Base-by-base conservation (phyloP, 2,888 invertebrate genomes). In the Ctenicera cuprea region DNA sequence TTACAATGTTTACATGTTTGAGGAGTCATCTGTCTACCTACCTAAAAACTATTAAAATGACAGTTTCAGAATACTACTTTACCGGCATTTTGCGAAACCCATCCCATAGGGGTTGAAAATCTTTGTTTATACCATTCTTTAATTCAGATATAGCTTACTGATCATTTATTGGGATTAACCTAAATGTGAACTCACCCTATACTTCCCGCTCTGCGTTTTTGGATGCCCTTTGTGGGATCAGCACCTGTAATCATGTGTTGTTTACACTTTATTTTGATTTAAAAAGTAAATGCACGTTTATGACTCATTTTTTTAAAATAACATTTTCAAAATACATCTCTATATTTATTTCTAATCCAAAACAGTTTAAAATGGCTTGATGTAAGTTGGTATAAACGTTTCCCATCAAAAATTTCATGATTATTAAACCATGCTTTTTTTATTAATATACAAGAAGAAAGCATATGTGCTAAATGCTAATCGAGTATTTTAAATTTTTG, bases 151-250 rank as follows among this genome's bases (percentile, higher is more conserved):
- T 37, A 64, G 0, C 7, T 45, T 50, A 33, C n/a, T 41, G 20
- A 3, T 14, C 14, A n/a, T 22, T 50, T 9, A 12, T 50, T 50
- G 22, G n/a, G 18, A 50, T 22, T 50, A 11, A 12, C 22, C 33
- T 12, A 14, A 57, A 33, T 14, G 30, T 57, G 50, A 33, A 90
- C 93, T 93, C 86, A 94, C 94, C 94, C 94, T 90, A 94, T 91
- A 88, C 93, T 94, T 87, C 92, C 93, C 86, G 93, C 91, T 86
- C 93, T 91, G 87, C 94, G 91, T 90, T 94, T 94, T 89, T 92
- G 93, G 89, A 93, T 90, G 89, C 93, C 93, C 91, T 93, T 93
- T 86, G 91, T 91, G 88, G 93, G 92, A 91, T 93, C 93, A 90
- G 92, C 92, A 91, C 93, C 94, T 93, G 87, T 8, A 61, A 61